Conservation (phyloP, 2,888 invertebrate species). For the Melanotus villosus region DNA sequence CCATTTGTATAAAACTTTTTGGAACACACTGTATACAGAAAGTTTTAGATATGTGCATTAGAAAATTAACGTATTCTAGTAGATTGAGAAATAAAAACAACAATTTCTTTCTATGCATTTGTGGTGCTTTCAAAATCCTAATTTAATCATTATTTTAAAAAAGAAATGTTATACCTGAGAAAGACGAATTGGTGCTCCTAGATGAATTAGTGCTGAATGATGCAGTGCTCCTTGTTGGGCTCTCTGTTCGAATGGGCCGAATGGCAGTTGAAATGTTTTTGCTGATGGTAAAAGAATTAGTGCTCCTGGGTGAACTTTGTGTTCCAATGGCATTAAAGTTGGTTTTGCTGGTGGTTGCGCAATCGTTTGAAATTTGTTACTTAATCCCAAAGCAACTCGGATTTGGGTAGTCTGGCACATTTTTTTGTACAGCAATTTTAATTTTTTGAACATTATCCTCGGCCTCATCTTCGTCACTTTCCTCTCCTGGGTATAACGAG, state of each 20-base stretch:
- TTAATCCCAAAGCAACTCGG: background rate
- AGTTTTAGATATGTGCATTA: background rate
- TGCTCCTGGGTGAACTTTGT: background rate
- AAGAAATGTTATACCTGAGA: background rate
- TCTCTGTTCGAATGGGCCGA: background rate
- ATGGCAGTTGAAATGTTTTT: background rate
- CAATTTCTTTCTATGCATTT: too few species aligned
- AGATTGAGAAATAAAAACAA: background rate
- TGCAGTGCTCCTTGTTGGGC: background rate
- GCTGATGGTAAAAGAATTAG: background rate
- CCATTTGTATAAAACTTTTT: too few species aligned
- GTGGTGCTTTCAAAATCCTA: background rate
- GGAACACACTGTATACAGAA: too few species aligned
- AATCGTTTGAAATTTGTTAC: background rate
- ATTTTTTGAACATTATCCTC: background rate
- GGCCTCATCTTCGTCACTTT: conserved; percentile 3
- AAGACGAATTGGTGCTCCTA: background rate
- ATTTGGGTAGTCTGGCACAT: background rate
- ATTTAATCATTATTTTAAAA: background rate
- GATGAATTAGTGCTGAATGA: too few species aligned
- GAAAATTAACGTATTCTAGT: background rate
- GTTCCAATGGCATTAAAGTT: background rate
- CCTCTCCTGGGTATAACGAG: background rate
- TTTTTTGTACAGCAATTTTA: background rate
- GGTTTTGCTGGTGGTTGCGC: too few species aligned